phyloP scores from a whole-genome alignment of 1,140 invertebrate species.

The Paralvinella palmiformis region DNA sequence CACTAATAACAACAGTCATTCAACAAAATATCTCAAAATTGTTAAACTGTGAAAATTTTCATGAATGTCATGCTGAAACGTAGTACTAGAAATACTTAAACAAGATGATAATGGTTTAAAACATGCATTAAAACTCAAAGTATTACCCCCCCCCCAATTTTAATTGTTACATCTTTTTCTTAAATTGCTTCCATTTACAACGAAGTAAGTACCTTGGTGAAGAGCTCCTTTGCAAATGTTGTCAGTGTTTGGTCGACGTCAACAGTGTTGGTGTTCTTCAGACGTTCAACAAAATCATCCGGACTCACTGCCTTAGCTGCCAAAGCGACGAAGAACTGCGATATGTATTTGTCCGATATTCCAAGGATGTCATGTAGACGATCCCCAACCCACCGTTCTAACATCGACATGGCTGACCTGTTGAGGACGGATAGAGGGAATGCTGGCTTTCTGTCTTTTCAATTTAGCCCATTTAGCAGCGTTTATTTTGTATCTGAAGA shows the following conservation, averaged over 20 bases:
- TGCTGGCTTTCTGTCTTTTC: too few relatives aligned
- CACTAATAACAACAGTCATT: too few relatives aligned
- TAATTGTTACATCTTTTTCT: background rate
- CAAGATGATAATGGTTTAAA: background rate
- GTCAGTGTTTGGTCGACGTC: constrained; percentile 48
- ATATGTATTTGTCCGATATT: constrained; percentile 54
- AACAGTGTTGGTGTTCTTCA: constrained; percentile 52
- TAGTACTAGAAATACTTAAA: background rate
- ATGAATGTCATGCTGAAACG: too few relatives aligned
- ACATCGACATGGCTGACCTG: too few relatives aligned
- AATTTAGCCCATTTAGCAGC: too few relatives aligned
- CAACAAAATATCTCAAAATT: too few relatives aligned
- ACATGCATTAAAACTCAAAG: background rate
- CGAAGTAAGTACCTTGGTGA: constrained; percentile 38
- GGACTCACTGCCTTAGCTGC: constrained; percentile 47
- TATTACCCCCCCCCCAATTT: background rate
- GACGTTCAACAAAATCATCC: constrained; percentile 48
- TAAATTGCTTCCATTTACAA: background rate
- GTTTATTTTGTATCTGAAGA: too few relatives aligned
- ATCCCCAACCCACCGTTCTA: constrained; percentile 53
- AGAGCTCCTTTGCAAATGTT: constrained; percentile 48
- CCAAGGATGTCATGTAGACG: constrained; percentile 55
- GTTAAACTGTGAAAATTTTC: too few relatives aligned
- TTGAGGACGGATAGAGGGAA: too few relatives aligned
- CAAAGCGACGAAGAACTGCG: constrained; percentile 53